Base-by-base conservation (phyloP, 2,797 vertebrate species). In the Jordanella pulchra region DNA sequence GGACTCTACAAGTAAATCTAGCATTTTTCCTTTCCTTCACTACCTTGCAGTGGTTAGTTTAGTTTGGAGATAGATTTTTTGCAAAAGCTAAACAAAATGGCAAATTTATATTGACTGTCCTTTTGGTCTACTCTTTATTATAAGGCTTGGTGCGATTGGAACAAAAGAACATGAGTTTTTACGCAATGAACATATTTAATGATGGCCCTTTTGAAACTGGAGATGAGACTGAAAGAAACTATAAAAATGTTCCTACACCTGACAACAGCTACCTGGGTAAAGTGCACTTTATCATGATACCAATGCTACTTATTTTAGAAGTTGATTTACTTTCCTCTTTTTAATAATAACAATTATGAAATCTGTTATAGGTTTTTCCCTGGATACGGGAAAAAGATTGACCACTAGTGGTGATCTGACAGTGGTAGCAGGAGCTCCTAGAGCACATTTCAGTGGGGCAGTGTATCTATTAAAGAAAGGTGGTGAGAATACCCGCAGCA, bases 261-360 rank as follows among this genome's bases (percentile, higher is more conserved):
- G 77, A 94, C 83, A 98, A 95, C 96, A 99, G 98, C 95, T 99
- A 98, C 75, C 92, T 99, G 92, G 98, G 98, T 99, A 96, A 92
- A 93, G 78, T 28, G 23, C 30, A 18, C 18, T 60, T 60, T 13
- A 35, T 35, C 1, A 2, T 35, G 30, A 9, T 27, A 39, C 12
- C 7, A n/a, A 53, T 60, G 2, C 58, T 50, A 44, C 0, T 0
- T 14, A 17, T 47, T 63, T 14, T 66, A 39, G 30, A 21, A 60
- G 18, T 14, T 27, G 18, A 32, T 23, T 4, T 7, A 54, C 55
- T 25, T 72, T 42, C 45, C 64, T 18, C 14, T 55, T 30, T 66
- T 13, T 12, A 56, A 65, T 35, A 1, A 0, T 28, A 56, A 30
- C 60, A 50, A 60, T 11, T 12, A 71, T n/a, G 65, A 27, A 56